A percentile compares a stretch with the other conserved stretches of the same genome.
Conservation (phyloP, 2,888 invertebrate genomes). For the Acronicta alni region DNA sequence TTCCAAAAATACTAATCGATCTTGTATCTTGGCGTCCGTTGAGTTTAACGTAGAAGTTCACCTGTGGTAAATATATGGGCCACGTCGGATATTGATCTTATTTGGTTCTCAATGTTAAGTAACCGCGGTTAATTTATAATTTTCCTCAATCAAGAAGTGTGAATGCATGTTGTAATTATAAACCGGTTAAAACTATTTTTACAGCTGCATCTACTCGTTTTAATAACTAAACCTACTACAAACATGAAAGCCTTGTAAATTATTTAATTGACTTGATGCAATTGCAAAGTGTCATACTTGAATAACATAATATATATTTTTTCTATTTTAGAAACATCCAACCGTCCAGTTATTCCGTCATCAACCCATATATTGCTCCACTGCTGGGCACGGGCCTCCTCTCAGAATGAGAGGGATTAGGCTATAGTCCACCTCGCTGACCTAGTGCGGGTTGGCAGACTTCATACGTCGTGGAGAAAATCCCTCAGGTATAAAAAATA, state of each 20-base stretch:
- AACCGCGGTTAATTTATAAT: conserved; percentile 3
- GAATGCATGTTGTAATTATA: conserved; percentile 3
- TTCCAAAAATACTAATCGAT: conserved; percentile 22
- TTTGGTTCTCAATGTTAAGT: neutral
- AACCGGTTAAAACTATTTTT: neutral
- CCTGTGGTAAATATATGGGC: conserved; percentile 25
- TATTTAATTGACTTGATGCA: conserved; percentile 16
- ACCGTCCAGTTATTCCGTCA: too few species aligned
- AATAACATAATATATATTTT: too few species aligned
- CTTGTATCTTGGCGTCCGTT: conserved; percentile 9
- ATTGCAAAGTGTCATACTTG: conserved; percentile 11
- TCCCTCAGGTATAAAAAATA: too few species aligned
- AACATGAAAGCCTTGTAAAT: conserved; percentile 1
- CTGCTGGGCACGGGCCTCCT: too few species aligned
- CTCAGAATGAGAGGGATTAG: too few species aligned
- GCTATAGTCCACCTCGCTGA: too few species aligned
- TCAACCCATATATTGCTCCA: too few species aligned
- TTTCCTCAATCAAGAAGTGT: conserved; percentile 1
- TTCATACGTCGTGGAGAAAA: too few species aligned
- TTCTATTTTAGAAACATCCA: too few species aligned
- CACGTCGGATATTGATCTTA: neutral
- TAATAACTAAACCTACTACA: conserved; percentile 3
- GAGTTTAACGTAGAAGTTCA: too few species aligned
- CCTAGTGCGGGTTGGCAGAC: too few species aligned
- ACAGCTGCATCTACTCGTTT: conserved; percentile 4